A percentile compares a stretch with the other conserved stretches of the same genome.
Evolutionary conservation across 2,113 vertebrate species (phyloP).

Genomic region (Calyptommatus sinebrachiatus): DNA sequence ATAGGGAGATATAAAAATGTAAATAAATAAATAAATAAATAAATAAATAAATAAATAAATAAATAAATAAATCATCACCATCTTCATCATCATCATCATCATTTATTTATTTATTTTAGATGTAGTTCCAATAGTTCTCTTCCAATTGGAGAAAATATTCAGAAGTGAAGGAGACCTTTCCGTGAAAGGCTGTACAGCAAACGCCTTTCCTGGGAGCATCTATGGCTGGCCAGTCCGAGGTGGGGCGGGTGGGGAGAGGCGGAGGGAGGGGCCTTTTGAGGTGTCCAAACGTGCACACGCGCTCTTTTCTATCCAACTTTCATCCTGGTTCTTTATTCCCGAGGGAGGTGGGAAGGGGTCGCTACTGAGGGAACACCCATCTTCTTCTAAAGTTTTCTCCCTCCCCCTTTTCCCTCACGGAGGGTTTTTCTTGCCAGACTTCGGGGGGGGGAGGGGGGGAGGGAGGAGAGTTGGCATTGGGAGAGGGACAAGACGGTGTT

Average conservation of each 20-base stretch:
- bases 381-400: constrained; percentile 4
- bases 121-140: background rate
- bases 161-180: background rate
- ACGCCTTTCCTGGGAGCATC: background rate
- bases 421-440: too few relatives aligned
- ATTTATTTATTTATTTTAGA: background rate
- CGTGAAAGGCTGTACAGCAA: background rate
- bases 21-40: too few relatives aligned
- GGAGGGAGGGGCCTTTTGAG: too few relatives aligned
- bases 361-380: background rate
- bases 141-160: background rate
- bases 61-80: too few relatives aligned
- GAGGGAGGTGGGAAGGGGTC: background rate
- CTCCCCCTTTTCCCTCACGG: background rate
- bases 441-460: background rate
- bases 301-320: background rate
- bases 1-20: too few relatives aligned
- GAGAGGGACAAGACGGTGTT: background rate
- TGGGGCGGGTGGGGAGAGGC: background rate
- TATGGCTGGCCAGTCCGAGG: background rate
- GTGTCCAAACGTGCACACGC: too few relatives aligned
- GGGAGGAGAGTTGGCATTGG: background rate
- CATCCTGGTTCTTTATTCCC: background rate
- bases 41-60: too few relatives aligned
- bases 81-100: too few relatives aligned